Percentiles rank a stretch among this genome's conserved stretches.
phyloP scores from a whole-genome alignment of 92 coral and sea anemone genomes.

The Palythoa grandis region DNA sequence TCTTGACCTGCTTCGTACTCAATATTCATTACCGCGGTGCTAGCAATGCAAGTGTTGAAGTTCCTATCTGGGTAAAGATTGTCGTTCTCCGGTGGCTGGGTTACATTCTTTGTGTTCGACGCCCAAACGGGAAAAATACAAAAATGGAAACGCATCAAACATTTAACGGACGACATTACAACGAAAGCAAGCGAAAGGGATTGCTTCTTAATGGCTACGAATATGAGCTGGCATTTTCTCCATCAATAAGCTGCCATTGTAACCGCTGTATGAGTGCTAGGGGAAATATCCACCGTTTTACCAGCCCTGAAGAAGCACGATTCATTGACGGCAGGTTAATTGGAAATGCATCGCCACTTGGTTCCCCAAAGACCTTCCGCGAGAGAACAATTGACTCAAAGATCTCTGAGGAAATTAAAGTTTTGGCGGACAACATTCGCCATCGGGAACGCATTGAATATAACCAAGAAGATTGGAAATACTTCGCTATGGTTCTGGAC shows the following conservation, averaged over 20 bases:
- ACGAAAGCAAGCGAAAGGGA: conserved; percentile 60
- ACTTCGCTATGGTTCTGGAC: conserved; percentile 95
- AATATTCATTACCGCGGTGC: conserved; percentile 92
- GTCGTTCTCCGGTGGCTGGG: conserved; percentile 88
- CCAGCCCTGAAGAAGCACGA: conserved; percentile 82
- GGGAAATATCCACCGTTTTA: conserved; percentile 53
- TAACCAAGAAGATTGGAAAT: conserved; percentile 93
- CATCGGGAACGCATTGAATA: conserved; percentile 80
- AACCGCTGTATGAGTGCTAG: conserved; percentile 77
- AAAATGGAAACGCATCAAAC: conserved; percentile 56
- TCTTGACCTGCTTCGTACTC: conserved; percentile 93
- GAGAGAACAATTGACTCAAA: conserved; percentile 63
- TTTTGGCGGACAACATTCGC: conserved; percentile 83
- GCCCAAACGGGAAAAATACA: conserved; percentile 63
- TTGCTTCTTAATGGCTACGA: conserved; percentile 74
- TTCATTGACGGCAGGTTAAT: conserved; percentile 69
- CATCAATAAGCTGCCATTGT: conserved; percentile 86
- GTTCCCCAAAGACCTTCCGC: conserved; percentile 64
- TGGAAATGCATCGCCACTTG: conserved; percentile 76
- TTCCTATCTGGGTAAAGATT: conserved; percentile 87
- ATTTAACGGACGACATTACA: conserved; percentile 61
- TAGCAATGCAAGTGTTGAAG: conserved; percentile 74
- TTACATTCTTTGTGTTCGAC: conserved; percentile 80
- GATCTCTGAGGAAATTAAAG: conserved; percentile 77
- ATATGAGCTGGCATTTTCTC: conserved; percentile 75